Evolutionary conservation across 2,113 vertebrate genomes (phyloP), one percentile per base, ranked within the genome.

Genomic region (Panthera uncia): DNA sequence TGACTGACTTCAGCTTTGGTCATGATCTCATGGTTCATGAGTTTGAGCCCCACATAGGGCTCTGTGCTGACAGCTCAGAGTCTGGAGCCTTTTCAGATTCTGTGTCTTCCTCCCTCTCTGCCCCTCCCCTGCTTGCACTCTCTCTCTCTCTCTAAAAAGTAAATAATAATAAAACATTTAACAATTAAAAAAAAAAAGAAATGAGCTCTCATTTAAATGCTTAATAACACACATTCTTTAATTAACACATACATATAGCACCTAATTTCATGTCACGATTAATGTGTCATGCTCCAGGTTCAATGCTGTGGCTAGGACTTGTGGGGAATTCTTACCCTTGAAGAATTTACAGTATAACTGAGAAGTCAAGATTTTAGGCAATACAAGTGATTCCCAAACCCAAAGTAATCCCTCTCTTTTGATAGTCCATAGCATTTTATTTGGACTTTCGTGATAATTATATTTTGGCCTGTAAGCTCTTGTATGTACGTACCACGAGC

Each of bases 301-400:
- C 29, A 84, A 29, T n/a, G n/a, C 45, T 88, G 31, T 89, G 38
- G n/a, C n/a, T 81, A 89, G 65, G 63, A 76, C 31, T 84, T 76
- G 61, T 61, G 15, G 45, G 50, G 16, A 61, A 82, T 63, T 81
- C 36, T 92, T 36, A 78, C 13, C 41, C 21, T 86, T 89, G 65
- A 94, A 94, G 38, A 94, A 95, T 84, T 87, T 81, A 95, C 83
- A 85, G 14, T 33, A 52, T 52, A 79, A 5, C 15, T 78, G 48
- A 88, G n/a, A 91, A 87, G 23, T 36, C 21, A 50, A 82, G 80
- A 92, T 82, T 89, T 84, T 93, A 82, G 23, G 31, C 80, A 63
- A 38, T 89, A 23, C 29, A 38, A 79, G 4, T 69, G 38, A 81
- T 71, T 69, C 38, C 48, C 71, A 94, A 84, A 71, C 7, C 7